These are phyloP conservation scores for Sciurus carolinensis DNA, from an alignment of 2,797 vertebrate species.

Conservation along the genomic window DNA sequence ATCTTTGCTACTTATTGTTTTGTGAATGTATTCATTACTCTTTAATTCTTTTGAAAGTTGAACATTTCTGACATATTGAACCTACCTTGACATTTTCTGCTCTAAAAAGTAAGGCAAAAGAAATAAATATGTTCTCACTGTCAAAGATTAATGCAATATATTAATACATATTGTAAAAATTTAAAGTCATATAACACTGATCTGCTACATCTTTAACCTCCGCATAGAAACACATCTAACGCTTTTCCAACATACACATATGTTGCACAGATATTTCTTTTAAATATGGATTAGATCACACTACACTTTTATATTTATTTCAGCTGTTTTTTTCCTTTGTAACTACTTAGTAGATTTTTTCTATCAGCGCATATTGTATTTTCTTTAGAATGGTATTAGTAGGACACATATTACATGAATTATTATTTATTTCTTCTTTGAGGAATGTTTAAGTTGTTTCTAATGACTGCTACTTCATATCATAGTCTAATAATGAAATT, in stretches of 20 bases:
- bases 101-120: slow-evolving; percentile 17
- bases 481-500: background rate
- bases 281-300: background rate
- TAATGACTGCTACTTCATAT: background rate
- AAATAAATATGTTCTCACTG: background rate
- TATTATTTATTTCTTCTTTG: background rate
- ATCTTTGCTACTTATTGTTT: slow-evolving; percentile 5
- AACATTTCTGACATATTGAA: slow-evolving; percentile 68
- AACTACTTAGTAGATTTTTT: background rate
- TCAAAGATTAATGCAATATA: background rate
- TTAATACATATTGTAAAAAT: background rate
- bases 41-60: slow-evolving; percentile 79
- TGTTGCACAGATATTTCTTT: background rate
- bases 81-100: slow-evolving; percentile 31
- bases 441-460: background rate
- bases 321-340: background rate
- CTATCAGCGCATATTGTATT: background rate
- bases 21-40: slow-evolving; percentile 42
- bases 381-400: background rate
- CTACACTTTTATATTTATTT: background rate
- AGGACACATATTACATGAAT: background rate
- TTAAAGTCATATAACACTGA: background rate
- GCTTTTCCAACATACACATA: background rate
- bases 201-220: background rate
- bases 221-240: background rate